Evolutionary conservation across 2,888 invertebrate genomes (phyloP).

Genomic region (Disparrhopalites patrizii): DNA sequence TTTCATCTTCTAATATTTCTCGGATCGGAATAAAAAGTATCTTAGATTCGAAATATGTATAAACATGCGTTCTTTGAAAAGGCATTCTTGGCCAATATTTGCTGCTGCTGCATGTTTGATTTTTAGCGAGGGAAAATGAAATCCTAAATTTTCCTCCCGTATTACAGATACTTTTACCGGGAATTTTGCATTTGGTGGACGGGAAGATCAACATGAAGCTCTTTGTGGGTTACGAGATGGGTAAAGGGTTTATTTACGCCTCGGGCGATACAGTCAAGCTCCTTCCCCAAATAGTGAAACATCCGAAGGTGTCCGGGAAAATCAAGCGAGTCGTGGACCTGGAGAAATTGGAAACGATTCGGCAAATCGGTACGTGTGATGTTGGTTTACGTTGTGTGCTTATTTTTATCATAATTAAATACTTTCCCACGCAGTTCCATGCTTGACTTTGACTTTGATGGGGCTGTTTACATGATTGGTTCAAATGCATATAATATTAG

Average conservation of each 20-base stretch:
- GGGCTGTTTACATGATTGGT: slow-evolving; percentile 49
- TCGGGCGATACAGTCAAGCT: slow-evolving; percentile 60
- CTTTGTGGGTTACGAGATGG: slow-evolving; percentile 62
- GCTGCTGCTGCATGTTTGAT: no score
- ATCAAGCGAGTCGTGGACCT: slow-evolving; percentile 46
- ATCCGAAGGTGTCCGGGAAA: slow-evolving; percentile 48
- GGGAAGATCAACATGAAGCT: background rate
- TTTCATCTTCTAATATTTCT: no score
- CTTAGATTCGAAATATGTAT: no score
- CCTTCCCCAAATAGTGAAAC: slow-evolving; percentile 55
- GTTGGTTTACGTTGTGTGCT: no score
- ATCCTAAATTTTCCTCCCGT: no score
- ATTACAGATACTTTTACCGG: background rate
- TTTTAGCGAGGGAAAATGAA: no score
- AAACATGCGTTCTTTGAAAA: no score
- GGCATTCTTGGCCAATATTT: no score
- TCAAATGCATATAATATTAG: slow-evolving; percentile 53
- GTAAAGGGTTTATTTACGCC: slow-evolving; percentile 61
- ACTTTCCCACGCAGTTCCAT: no score
- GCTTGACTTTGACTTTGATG: no score
- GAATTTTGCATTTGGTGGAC: background rate
- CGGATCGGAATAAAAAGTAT: no score
- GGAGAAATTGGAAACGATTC: slow-evolving; percentile 54
- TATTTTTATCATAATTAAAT: no score
- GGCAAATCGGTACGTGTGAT: slow-evolving; percentile 53